Base-by-base conservation (phyloP, 2,113 vertebrate species). In the Semicossyphus pulcher region DNA sequence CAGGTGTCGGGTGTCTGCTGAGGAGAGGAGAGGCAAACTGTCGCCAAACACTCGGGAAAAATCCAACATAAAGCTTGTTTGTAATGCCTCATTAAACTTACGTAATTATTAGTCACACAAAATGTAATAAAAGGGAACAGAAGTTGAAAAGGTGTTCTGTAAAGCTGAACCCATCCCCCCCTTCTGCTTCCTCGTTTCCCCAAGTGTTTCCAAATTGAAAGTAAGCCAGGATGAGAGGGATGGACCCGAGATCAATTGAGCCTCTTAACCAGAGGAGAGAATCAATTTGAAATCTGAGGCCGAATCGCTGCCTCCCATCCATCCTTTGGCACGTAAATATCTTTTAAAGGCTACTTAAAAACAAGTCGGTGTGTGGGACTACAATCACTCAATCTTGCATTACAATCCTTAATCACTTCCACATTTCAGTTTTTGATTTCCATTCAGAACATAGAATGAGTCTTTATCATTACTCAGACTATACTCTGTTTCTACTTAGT, bases 1-100 rank as follows among this genome's bases (percentile, higher is more conserved):
- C 61, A 62, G 39, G 81, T 66, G 84, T 88, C 28, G 5, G 2
- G 69, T 90, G 86, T 85, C 86, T 3, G 56, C 67, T 47, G 73
- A 29, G 18, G 32, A 59, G 31, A 73, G 37, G 57, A 64, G 60
- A 78, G 28, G 18, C 32, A 70, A 64, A 60, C 53, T 63, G 70
- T 36, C 14, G 7, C 18, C 21, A 18, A 21, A 11, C 16, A n/a
- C 51, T 37, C n/a, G n/a, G n/a, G 63, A 34, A 67, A 29, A 59
- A 54, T 67, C 39, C 15, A 73, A 72, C 53, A 41, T 1, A 6
- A 20, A 29, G 58, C 56, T 23, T 14, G 16, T 32, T 60, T 29
- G 32, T 41, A 6, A 56, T 11, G 28, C 47, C 25, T 64, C 41
- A 32, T 53, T 75, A 57, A 34, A 42, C 20, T 14, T 7, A 20